Evolutionary conservation across 2,888 invertebrate genomes (phyloP).

Genomic region (Deilephila elpenor): DNA sequence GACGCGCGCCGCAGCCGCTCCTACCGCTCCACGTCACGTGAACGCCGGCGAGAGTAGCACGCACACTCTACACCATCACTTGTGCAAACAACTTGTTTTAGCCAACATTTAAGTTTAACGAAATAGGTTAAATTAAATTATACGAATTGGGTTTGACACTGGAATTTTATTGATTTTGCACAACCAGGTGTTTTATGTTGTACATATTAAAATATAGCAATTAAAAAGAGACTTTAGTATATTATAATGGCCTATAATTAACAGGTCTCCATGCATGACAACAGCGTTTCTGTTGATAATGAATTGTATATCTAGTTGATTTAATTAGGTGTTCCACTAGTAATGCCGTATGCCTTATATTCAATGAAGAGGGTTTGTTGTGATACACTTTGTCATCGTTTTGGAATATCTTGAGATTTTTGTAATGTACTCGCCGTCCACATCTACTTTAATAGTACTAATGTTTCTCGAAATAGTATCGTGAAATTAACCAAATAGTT

Average conservation of each 20-base stretch:
- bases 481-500: background rate
- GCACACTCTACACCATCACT: constrained; percentile 23
- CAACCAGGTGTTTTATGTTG: constrained; percentile 18
- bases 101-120: constrained; percentile 9
- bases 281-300: background rate
- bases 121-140: constrained; percentile 8
- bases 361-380: constrained; percentile 8
- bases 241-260: background rate
- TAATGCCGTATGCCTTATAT: constrained; percentile 6
- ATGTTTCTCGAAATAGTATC: background rate
- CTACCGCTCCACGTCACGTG: constrained; percentile 70
- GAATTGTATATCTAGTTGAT: background rate
- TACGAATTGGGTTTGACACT: constrained; percentile 9
- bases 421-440: background rate
- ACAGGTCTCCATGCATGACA: background rate
- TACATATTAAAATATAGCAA: background rate
- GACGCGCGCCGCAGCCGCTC: constrained; percentile 71
- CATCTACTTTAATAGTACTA: background rate
- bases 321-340: background rate
- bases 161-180: constrained; percentile 8
- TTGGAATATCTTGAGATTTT: background rate
- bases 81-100: constrained; percentile 12
- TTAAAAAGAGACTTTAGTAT: constrained; percentile 3
- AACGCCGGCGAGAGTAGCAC: constrained; percentile 69
- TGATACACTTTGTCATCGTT: background rate